Conservation (phyloP, 1,140 invertebrate species). For the Yoshiicerus persimilis region DNA sequence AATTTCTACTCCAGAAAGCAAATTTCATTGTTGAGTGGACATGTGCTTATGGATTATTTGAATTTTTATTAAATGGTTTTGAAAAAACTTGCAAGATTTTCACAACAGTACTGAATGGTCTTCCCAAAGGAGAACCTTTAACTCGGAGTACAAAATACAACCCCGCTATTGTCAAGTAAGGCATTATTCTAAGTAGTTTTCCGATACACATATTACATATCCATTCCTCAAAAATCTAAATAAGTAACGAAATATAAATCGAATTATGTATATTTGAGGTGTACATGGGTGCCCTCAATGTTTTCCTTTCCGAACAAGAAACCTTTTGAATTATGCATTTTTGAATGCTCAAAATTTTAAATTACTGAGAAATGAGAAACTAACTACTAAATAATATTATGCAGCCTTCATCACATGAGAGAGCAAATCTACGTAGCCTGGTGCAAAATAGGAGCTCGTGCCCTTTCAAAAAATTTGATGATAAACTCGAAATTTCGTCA, state of each 20-base stretch:
- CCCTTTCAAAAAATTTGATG: conserved; percentile 32
- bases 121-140: neutral
- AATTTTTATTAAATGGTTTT: conserved; percentile 32
- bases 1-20: conserved; percentile 36
- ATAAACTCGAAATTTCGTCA: conserved; percentile 42
- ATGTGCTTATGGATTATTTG: conserved; percentile 33
- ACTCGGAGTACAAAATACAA: conserved; percentile 36
- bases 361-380: too few relatives aligned
- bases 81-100: conserved; percentile 25
- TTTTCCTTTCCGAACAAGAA: too few relatives aligned
- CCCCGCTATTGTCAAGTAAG: conserved; percentile 36
- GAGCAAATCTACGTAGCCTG: conserved; percentile 46
- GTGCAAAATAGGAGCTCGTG: conserved; percentile 41
- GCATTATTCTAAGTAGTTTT: neutral
- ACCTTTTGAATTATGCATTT: too few relatives aligned
- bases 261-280: too few relatives aligned
- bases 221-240: too few relatives aligned
- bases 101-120: conserved; percentile 18
- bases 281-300: too few relatives aligned
- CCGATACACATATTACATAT: too few relatives aligned
- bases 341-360: too few relatives aligned
- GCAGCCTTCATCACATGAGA: conserved; percentile 35
- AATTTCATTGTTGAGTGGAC: conserved; percentile 46
- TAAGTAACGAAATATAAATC: neutral
- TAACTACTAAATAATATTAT: too few relatives aligned